Evolutionary conservation across 2,888 invertebrate genomes (phyloP).

Genomic region (Prionchulus punctatus): DNA sequence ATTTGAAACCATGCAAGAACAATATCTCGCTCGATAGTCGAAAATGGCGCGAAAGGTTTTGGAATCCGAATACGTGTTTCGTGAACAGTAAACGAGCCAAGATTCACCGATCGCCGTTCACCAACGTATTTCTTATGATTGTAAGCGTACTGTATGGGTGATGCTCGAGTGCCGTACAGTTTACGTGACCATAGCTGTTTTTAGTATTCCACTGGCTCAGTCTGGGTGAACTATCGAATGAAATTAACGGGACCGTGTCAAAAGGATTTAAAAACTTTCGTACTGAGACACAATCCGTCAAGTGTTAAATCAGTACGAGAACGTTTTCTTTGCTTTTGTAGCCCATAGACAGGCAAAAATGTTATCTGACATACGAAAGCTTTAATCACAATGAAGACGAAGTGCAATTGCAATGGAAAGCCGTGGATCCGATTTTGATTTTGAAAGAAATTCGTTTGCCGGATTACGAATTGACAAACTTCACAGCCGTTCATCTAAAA

Average conservation of each 20-base stretch:
- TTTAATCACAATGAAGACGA: conserved; percentile 28
- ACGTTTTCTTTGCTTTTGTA: not conserved
- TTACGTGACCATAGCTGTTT: too few species aligned
- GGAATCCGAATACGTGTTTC: conserved; percentile 29
- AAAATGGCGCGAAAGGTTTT: conserved; percentile 24
- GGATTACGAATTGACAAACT: conserved; percentile 28
- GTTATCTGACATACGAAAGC: conserved; percentile 28
- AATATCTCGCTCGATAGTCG: conserved; percentile 25
- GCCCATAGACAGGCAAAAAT: conserved; percentile 13
- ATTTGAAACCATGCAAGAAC: conserved; percentile 26
- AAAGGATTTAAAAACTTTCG: conserved; percentile 5
- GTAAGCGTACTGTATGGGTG: too few species aligned
- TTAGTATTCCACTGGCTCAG: conserved; percentile 1
- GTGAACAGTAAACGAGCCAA: conserved; percentile 25
- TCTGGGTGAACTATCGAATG: conserved; percentile 3
- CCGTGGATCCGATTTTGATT: conserved; percentile 23
- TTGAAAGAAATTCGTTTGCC: conserved; percentile 30
- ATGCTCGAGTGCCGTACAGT: too few species aligned
- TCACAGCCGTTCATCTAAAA: conserved; percentile 19
- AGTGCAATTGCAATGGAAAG: conserved; percentile 27
- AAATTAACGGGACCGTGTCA: conserved; percentile 1
- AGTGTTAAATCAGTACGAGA: not conserved
- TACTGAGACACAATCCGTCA: not conserved
- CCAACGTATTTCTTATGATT: conserved; percentile 31
- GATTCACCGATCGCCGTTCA: conserved; percentile 25